These are phyloP conservation scores for Parthenolecanium corni DNA, from an alignment of 2,888 invertebrate species.

Conservation along the genomic window DNA sequence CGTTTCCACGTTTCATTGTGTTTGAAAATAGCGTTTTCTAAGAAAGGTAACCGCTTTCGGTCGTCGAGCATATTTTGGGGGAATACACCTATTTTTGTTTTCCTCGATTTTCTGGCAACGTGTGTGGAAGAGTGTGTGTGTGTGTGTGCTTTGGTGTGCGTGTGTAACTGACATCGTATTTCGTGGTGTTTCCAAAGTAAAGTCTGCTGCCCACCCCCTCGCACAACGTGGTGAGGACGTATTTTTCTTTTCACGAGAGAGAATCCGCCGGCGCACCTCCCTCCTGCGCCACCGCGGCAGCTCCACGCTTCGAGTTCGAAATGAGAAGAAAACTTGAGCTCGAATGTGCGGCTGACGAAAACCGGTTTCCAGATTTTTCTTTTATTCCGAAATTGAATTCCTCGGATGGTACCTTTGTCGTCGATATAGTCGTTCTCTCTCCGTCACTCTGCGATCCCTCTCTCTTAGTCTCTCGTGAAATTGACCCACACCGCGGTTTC, in stretches of 20 bases:
- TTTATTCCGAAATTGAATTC: no score
- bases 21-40: background rate
- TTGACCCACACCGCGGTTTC: no score
- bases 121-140: background rate
- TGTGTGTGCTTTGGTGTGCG: background rate
- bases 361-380: no score
- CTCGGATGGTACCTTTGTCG: no score
- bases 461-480: no score
- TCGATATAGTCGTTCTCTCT: no score
- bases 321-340: no score
- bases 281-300: no score
- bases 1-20: background rate
- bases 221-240: background rate
- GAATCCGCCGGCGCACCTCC: background rate
- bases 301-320: no score
- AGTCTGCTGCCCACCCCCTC: background rate
- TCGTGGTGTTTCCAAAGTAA: background rate
- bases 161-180: background rate
- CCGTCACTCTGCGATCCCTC: no score
- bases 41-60: no score
- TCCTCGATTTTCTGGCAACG: background rate
- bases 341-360: no score
- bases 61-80: background rate
- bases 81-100: background rate
- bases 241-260: background rate